Evolutionary conservation across 2,888 invertebrate species (phyloP).

Genomic region (Acrobasis suavella): DNA sequence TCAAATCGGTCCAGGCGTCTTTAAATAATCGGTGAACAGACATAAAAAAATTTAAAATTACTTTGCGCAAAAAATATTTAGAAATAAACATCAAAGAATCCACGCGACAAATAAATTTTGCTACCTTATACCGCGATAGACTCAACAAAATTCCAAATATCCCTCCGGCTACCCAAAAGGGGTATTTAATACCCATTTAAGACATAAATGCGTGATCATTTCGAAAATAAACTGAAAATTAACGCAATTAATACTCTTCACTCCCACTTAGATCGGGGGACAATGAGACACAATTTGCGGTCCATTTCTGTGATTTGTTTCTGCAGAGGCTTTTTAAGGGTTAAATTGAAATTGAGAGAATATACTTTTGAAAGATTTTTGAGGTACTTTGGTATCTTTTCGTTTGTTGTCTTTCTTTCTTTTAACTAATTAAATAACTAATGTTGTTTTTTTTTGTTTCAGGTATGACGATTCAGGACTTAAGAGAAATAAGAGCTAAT

Average conservation of each 20-base stretch:
- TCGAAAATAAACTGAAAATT: slow-evolving; percentile 40
- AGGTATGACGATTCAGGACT: background rate
- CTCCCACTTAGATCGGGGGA: slow-evolving; percentile 44
- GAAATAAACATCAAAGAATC: background rate
- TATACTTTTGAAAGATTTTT: background rate
- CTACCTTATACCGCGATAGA: background rate
- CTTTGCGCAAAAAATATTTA: too few relatives aligned
- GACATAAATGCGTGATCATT: slow-evolving; percentile 16
- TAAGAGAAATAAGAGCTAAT: background rate
- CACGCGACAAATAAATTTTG: background rate
- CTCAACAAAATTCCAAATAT: background rate
- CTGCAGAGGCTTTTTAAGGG: slow-evolving; percentile 11
- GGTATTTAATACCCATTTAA: slow-evolving; percentile 12
- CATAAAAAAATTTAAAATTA: too few relatives aligned
- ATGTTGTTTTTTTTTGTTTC: background rate
- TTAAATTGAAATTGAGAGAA: slow-evolving; percentile 6
- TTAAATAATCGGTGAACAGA: too few relatives aligned
- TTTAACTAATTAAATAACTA: background rate
- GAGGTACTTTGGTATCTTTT: background rate
- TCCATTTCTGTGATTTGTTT: slow-evolving; percentile 17
- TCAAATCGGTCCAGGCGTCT: too few relatives aligned
- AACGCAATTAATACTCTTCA: slow-evolving; percentile 51
- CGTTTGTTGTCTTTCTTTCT: background rate
- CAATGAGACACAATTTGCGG: slow-evolving; percentile 38
- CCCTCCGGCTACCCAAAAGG: slow-evolving; percentile 1